phyloP scores from a whole-genome alignment of 1,140 invertebrate species.

The Asobara japonica region DNA sequence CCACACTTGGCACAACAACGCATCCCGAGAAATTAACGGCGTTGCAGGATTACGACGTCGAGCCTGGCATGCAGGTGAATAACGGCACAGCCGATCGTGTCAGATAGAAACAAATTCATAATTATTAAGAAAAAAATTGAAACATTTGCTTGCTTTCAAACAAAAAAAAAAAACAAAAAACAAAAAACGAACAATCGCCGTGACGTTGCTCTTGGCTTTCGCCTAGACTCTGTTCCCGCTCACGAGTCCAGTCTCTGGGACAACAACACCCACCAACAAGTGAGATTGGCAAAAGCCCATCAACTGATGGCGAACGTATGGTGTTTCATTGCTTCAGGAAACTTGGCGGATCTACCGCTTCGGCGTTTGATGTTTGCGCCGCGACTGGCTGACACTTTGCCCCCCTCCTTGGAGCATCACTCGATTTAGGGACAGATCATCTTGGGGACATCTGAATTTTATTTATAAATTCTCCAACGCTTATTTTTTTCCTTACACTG shows the following conservation, averaged over 20 bases:
- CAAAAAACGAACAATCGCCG: constrained; percentile 12
- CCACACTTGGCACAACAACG: background rate
- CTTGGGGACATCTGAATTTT: constrained; percentile 9
- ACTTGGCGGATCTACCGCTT: background rate
- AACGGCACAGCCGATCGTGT: constrained; percentile 60
- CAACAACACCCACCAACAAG: constrained; percentile 10
- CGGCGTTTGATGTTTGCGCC: background rate
- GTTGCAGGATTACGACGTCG: constrained; percentile 52
- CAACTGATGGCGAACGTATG: constrained; percentile 1
- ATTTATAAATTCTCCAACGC: constrained; percentile 7
- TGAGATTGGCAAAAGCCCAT: background rate
- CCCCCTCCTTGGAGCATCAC: background rate
- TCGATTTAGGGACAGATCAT: background rate
- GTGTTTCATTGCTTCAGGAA: background rate
- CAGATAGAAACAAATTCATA: constrained; percentile 49
- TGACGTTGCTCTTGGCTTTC: constrained; percentile 31
- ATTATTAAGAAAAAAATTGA: constrained; percentile 38
- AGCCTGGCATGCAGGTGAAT: constrained; percentile 62
- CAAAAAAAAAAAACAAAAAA: constrained; percentile 16
- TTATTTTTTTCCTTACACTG: too few species aligned
- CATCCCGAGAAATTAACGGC: constrained; percentile 46
- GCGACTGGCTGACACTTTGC: background rate
- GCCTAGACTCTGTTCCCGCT: constrained; percentile 23
- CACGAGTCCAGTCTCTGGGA: background rate
- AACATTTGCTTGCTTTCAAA: constrained; percentile 20